Percentiles rank a stretch among this genome's conserved stretches.
Evolutionary conservation across 2,797 vertebrate genomes (phyloP).

Genomic region (Heterohyrax brucei): DNA sequence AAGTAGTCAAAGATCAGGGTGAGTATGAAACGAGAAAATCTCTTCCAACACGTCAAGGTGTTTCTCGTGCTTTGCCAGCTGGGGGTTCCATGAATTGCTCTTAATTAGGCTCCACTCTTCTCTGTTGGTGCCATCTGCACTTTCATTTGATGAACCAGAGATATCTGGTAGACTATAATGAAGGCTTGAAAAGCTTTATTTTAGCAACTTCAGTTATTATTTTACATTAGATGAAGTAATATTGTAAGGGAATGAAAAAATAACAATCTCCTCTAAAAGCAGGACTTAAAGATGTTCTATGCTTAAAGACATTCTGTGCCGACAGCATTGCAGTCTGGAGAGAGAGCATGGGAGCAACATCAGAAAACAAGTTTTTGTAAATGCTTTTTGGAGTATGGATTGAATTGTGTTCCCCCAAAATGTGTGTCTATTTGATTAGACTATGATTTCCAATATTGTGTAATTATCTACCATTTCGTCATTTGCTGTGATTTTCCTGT

Average conservation of each 20-base stretch:
- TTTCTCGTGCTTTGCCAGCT: conserved; percentile 14
- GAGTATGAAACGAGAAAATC: conserved; percentile 60
- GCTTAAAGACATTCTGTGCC: not conserved
- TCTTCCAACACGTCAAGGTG: not conserved
- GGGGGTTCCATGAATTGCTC: conserved; percentile 68
- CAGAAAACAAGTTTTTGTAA: not conserved
- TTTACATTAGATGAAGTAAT: conserved; percentile 12
- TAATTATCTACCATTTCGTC: no score
- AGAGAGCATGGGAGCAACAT: not conserved
- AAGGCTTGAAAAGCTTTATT: conserved; percentile 15
- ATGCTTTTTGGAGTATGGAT: not conserved
- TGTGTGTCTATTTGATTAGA: no score
- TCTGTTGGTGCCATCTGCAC: conserved; percentile 74
- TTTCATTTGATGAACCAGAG: conserved; percentile 59
- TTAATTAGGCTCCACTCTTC: conserved; percentile 77
- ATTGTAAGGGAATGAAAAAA: conserved; percentile 18
- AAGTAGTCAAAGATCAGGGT: conserved; percentile 14
- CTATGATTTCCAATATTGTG: no score
- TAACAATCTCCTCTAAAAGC: not conserved
- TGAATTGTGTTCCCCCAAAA: no score
- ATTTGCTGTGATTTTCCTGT: no score
- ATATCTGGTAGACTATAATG: conserved; percentile 64
- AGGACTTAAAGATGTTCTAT: not conserved
- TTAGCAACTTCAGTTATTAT: conserved; percentile 6
- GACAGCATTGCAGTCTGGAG: not conserved